A percentile compares a stretch with the other conserved stretches of the same genome.
Evolutionary conservation across 1,140 invertebrate genomes (phyloP).

Genomic region (Dendrolimus kikuchii): DNA sequence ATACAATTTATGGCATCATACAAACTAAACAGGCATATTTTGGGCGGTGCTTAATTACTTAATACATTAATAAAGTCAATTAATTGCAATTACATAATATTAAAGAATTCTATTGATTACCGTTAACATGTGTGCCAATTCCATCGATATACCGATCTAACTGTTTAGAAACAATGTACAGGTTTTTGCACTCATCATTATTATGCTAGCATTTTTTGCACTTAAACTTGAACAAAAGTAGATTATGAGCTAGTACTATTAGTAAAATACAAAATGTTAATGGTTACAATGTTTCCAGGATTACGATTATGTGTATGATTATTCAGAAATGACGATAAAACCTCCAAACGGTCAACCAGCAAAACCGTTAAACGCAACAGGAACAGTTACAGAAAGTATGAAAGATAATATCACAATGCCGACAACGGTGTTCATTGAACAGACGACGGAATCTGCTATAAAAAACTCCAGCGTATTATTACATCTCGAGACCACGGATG

Average conservation of each 20-base stretch:
- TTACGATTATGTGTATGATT: constrained; percentile 75
- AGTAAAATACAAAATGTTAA: too few species aligned
- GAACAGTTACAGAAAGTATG: constrained; percentile 18
- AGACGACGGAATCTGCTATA: constrained; percentile 12
- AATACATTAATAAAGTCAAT: too few species aligned
- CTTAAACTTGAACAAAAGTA: too few species aligned
- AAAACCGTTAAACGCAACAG: constrained; percentile 47
- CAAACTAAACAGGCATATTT: too few species aligned
- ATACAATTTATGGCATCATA: not conserved
- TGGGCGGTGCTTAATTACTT: too few species aligned
- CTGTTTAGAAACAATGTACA: not conserved
- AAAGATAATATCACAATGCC: constrained; percentile 31
- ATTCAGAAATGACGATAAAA: constrained; percentile 75
- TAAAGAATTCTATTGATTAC: too few species aligned
- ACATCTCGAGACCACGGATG: constrained; percentile 4
- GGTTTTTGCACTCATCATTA: not conserved
- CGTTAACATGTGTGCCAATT: too few species aligned
- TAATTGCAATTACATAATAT: too few species aligned
- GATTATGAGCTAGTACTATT: too few species aligned
- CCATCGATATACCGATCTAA: too few species aligned
- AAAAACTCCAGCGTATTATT: constrained; percentile 5
- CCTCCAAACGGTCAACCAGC: constrained; percentile 58
- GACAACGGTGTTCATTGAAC: constrained; percentile 14
- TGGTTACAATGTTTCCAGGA: constrained; percentile 57
- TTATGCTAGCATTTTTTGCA: not conserved